Evolutionary conservation across 2,888 invertebrate species (phyloP).

Genomic region (Amblyteles armatorius): DNA sequence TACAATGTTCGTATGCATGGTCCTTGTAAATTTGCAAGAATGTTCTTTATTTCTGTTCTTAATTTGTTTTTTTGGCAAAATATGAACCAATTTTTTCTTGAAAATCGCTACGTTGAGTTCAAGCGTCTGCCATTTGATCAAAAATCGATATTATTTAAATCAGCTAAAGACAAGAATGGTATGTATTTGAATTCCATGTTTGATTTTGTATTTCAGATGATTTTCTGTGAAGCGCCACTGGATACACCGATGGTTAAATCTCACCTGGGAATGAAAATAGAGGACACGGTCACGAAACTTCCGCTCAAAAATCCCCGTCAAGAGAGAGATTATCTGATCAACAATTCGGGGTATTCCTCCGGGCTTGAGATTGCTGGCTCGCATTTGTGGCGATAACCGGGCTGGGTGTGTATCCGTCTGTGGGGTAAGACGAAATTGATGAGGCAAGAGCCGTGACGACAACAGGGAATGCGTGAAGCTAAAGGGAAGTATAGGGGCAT

Average conservation of each 20-base stretch:
- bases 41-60: too few relatives aligned
- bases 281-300: conserved; percentile 33
- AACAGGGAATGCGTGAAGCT: conserved; percentile 44
- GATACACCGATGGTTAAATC: background rate
- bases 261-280: conserved; percentile 13
- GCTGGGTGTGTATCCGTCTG: background rate
- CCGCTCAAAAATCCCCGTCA: conserved; percentile 28
- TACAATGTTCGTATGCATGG: too few relatives aligned
- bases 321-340: conserved; percentile 21
- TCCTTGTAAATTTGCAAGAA: too few relatives aligned
- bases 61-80: too few relatives aligned
- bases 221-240: too few relatives aligned
- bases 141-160: too few relatives aligned
- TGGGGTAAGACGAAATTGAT: conserved; percentile 42
- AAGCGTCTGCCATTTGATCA: too few relatives aligned
- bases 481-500: background rate
- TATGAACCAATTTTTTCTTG: too few relatives aligned
- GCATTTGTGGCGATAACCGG: conserved; percentile 37
- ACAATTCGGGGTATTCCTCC: conserved; percentile 13
- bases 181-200: too few relatives aligned
- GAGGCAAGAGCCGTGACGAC: conserved; percentile 46
- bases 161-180: too few relatives aligned
- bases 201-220: too few relatives aligned
- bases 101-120: too few relatives aligned
- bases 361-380: conserved; percentile 17